phyloP scores from a whole-genome alignment of 2,888 invertebrate genomes.

The Criorhina ranunculi region DNA sequence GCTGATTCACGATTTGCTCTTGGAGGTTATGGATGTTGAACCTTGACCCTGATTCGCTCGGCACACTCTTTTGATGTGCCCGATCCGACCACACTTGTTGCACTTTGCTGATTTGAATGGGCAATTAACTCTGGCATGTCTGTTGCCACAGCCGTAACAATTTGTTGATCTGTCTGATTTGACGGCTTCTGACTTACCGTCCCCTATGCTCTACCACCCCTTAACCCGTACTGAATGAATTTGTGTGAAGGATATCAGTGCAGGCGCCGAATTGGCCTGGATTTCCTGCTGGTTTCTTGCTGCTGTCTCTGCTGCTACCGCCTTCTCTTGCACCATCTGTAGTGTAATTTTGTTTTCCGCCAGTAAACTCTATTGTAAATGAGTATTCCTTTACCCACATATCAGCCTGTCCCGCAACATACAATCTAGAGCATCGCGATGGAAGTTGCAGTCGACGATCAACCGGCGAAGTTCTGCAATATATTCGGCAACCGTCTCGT shows the following conservation, averaged over 20 bases:
- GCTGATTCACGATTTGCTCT: neutral
- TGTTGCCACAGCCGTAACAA: neutral
- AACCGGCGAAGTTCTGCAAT: too few species aligned
- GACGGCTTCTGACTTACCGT: neutral
- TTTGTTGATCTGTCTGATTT: neutral
- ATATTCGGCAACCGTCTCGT: too few species aligned
- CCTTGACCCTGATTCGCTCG: constrained; percentile 5
- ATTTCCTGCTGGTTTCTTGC: constrained; percentile 19
- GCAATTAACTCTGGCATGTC: neutral
- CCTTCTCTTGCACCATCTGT: constrained; percentile 45
- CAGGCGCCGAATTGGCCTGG: neutral
- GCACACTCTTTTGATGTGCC: constrained; percentile 7
- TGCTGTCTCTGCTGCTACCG: constrained; percentile 53
- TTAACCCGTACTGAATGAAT: neutral
- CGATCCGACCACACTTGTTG: neutral
- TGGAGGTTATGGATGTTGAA: neutral
- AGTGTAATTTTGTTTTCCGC: constrained; percentile 55
- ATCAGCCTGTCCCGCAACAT: constrained; percentile 67
- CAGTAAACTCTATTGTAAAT: constrained; percentile 51
- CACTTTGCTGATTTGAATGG: constrained; percentile 9
- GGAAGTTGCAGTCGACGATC: too few species aligned
- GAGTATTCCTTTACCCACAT: constrained; percentile 59
- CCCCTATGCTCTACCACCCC: neutral
- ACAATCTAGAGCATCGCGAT: too few species aligned
- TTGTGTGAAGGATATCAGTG: neutral